Conservation (phyloP, 2,888 invertebrate genomes). For the Plagodis dolabraria region DNA sequence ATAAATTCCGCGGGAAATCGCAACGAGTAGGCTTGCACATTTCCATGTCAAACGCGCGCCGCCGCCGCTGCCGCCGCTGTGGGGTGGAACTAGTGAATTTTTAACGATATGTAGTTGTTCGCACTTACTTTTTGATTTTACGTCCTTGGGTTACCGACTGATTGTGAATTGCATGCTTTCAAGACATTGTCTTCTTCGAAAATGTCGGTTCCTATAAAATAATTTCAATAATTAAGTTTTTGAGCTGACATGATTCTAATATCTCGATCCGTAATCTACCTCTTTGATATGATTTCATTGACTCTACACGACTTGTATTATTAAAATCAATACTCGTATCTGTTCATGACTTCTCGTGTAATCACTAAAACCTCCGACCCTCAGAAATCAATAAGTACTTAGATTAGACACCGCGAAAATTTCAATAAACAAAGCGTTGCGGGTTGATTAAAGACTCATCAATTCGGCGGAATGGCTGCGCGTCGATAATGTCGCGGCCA, state of each 20-base stretch:
- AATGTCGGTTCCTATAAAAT: neutral
- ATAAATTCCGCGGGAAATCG: slow-evolving; percentile 67
- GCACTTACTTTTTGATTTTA: slow-evolving; percentile 27
- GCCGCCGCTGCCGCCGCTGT: slow-evolving; percentile 36
- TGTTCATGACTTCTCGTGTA: too few relatives aligned
- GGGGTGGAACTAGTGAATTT: slow-evolving; percentile 65
- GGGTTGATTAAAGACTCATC: slow-evolving; percentile 52
- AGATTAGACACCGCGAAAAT: slow-evolving; percentile 31
- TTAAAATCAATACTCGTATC: too few relatives aligned
- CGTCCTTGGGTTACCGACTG: slow-evolving; percentile 7
- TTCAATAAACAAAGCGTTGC: slow-evolving; percentile 35
- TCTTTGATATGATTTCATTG: too few relatives aligned
- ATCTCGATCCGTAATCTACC: too few relatives aligned
- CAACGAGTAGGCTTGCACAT: slow-evolving; percentile 66
- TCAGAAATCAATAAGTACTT: slow-evolving; percentile 16
- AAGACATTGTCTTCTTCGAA: neutral
- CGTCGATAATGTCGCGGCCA: slow-evolving; percentile 48
- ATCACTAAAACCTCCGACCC: neutral
- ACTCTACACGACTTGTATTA: too few relatives aligned
- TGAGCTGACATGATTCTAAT: too few relatives aligned
- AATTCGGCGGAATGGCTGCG: slow-evolving; percentile 49
- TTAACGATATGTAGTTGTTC: slow-evolving; percentile 57
- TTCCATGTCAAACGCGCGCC: slow-evolving; percentile 78
- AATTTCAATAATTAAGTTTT: neutral
- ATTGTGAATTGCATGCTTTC: slow-evolving; percentile 7